Conservation (phyloP, 2,797 vertebrate genomes). For the Mormyrus proboscirostris region DNA sequence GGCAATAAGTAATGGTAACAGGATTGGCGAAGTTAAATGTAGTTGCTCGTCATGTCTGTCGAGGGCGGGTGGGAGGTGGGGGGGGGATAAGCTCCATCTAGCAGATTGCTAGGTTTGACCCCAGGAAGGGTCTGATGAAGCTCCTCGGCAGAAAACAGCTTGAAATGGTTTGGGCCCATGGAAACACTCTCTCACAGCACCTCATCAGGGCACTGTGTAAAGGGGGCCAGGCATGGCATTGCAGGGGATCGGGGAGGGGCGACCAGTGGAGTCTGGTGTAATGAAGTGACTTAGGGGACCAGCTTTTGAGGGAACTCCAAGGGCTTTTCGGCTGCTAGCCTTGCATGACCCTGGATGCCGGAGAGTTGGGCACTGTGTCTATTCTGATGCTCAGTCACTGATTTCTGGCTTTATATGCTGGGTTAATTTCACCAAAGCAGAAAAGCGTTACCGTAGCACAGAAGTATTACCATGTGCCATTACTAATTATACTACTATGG, state of each 20-base stretch:
- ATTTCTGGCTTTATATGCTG: not conserved
- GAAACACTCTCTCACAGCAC: slow-evolving; percentile 54
- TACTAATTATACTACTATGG: not conserved
- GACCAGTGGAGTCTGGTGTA: slow-evolving; percentile 39
- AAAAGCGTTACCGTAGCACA: not conserved
- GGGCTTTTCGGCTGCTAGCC: not conserved
- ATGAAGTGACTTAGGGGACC: slow-evolving; percentile 45
- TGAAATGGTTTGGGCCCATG: slow-evolving; percentile 40
- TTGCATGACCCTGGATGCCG: not conserved
- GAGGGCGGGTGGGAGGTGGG: not conserved
- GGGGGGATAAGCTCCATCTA: not conserved
- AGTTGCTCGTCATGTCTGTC: slow-evolving; percentile 2
- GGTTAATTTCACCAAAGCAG: not conserved
- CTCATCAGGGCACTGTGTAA: slow-evolving; percentile 48
- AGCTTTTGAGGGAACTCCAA: slow-evolving; percentile 24
- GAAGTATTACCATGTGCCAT: not conserved
- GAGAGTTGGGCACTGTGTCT: not conserved
- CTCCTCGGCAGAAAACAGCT: slow-evolving; percentile 32
- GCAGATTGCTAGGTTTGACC: not conserved
- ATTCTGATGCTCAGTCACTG: not conserved
- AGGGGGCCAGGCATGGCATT: slow-evolving; percentile 38
- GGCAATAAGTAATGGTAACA: not conserved
- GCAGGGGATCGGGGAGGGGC: slow-evolving; percentile 44
- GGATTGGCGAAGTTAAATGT: not conserved
- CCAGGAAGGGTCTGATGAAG: not conserved